A percentile compares a stretch with the other conserved stretches of the same genome.
Conservation (phyloP, 2,888 invertebrate species). For the Temnothorax unifasciatus region DNA sequence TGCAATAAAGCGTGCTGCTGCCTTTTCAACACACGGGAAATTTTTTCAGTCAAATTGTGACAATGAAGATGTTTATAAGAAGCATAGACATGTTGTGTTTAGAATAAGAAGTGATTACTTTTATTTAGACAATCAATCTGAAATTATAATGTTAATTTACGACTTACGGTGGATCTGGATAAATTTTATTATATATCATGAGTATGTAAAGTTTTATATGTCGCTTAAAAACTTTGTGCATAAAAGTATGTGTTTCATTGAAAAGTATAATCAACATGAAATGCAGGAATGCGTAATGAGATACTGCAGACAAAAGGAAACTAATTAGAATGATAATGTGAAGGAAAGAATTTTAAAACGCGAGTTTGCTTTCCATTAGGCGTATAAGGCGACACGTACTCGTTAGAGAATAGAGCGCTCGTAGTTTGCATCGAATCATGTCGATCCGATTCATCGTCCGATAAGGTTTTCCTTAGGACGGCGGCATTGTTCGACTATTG, state of each 20-base stretch:
- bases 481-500: slow-evolving; percentile 36
- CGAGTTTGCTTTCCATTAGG: neutral
- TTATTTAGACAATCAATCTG: neutral
- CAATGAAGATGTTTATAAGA: neutral
- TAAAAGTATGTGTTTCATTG: slow-evolving; percentile 16
- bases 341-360: slow-evolving; percentile 20
- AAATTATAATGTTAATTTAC: neutral
- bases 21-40: neutral
- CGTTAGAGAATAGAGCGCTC: slow-evolving; percentile 36
- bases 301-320: neutral
- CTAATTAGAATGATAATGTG: slow-evolving; percentile 21
- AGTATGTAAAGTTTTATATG: too few relatives aligned
- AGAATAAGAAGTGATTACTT: neutral
- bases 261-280: neutral
- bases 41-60: neutral
- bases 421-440: slow-evolving; percentile 46
- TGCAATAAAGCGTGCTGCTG: neutral
- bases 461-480: slow-evolving; percentile 25
- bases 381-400: slow-evolving; percentile 15
- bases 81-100: neutral
- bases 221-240: neutral
- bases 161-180: neutral
- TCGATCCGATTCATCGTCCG: slow-evolving; percentile 50
- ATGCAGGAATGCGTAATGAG: neutral
- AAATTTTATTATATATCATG: neutral